These are phyloP conservation scores for Agonopterix alstromeriana DNA, from an alignment of 2,888 invertebrate species.

Conservation along the genomic window DNA sequence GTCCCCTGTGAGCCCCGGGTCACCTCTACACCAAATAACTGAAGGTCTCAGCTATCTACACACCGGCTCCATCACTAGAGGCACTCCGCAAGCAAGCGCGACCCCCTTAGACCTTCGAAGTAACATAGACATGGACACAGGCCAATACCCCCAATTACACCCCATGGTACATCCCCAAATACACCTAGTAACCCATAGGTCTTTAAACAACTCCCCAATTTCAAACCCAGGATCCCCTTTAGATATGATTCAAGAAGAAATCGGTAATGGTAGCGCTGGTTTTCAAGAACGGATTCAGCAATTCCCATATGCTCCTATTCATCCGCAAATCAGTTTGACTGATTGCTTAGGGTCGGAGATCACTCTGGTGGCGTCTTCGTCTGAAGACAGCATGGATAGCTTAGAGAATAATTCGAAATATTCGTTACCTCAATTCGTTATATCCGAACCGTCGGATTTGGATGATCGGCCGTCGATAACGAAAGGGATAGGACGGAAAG, in stretches of 20 bases:
- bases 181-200: constrained; percentile 68
- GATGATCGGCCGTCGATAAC: constrained; percentile 87
- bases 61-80: constrained; percentile 44
- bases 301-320: constrained; percentile 46
- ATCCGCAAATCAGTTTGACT: constrained; percentile 94
- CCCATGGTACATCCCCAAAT: constrained; percentile 63
- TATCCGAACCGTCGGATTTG: constrained; percentile 82
- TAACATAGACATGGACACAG: constrained; percentile 71
- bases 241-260: constrained; percentile 85
- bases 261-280: constrained; percentile 63
- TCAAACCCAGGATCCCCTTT: constrained; percentile 81
- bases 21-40: constrained; percentile 81
- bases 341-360: constrained; percentile 93
- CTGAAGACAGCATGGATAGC: constrained; percentile 83
- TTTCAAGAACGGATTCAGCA: constrained; percentile 38
- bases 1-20: constrained; percentile 43
- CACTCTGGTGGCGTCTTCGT: constrained; percentile 86
- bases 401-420: constrained; percentile 76
- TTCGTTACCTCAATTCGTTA: constrained; percentile 79
- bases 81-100: constrained; percentile 78
- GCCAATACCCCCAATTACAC: constrained; percentile 48
- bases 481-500: constrained; percentile 84
- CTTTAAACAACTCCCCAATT: constrained; percentile 78
- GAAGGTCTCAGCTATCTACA: constrained; percentile 84
- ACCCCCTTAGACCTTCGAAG: constrained; percentile 75